Evolutionary conservation across 2,888 invertebrate genomes (phyloP).

Genomic region (Rhynchonema sp.): DNA sequence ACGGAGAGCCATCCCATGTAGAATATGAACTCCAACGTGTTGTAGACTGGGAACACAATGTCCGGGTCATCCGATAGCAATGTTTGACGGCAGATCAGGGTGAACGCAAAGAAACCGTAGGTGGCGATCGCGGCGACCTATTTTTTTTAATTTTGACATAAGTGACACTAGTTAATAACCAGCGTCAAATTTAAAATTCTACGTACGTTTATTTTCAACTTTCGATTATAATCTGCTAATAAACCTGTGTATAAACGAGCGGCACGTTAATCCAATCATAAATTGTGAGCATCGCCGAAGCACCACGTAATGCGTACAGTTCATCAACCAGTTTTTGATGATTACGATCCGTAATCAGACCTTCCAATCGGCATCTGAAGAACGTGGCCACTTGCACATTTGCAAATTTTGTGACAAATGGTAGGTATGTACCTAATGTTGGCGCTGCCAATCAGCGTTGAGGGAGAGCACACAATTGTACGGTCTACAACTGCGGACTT

Average conservation of each 20-base stretch:
- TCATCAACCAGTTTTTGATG: neutral
- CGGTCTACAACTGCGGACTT: too few relatives aligned
- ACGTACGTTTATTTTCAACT: too few relatives aligned
- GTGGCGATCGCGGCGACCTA: slow-evolving; percentile 58
- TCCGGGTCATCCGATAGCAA: slow-evolving; percentile 29
- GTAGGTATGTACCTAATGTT: too few relatives aligned
- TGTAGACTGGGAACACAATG: neutral
- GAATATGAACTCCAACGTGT: neutral
- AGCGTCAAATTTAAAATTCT: too few relatives aligned
- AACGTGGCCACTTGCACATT: too few relatives aligned
- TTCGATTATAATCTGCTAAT: neutral
- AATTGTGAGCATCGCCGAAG: slow-evolving; percentile 14
- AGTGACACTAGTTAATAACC: too few relatives aligned
- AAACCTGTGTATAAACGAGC: slow-evolving; percentile 26
- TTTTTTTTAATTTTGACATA: too few relatives aligned
- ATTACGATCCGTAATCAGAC: neutral
- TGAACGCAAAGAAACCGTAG: slow-evolving; percentile 72
- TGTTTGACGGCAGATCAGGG: slow-evolving; percentile 67
- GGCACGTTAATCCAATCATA: slow-evolving; percentile 34
- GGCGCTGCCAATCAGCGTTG: too few relatives aligned
- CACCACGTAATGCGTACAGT: neutral
- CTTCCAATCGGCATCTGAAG: neutral
- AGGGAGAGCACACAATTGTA: too few relatives aligned
- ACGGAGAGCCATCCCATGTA: neutral
- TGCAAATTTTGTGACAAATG: too few relatives aligned